A percentile compares a stretch with the other conserved stretches of the same genome.
Conservation (phyloP, 2,888 invertebrate genomes). For the Hemistola chrysoprasaria region DNA sequence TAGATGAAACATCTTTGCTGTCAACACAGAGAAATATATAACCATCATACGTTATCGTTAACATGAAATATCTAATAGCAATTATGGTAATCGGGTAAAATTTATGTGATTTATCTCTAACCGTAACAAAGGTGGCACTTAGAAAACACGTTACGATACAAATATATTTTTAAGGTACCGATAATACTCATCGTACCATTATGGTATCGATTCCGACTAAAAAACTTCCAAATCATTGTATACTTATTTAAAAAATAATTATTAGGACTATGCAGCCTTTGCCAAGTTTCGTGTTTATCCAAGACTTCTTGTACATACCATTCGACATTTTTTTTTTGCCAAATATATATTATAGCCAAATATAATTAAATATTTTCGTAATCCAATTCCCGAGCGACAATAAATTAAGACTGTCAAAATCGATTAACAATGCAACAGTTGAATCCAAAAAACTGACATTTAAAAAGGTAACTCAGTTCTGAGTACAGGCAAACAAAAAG, state of each 20-base stretch:
- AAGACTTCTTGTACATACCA: too few species aligned
- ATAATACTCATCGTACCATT: too few species aligned
- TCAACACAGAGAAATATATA: conserved; percentile 38
- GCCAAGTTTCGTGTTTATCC: too few species aligned
- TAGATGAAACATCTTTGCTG: conserved; percentile 29
- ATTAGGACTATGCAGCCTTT: too few species aligned
- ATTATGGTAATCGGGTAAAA: conserved; percentile 44
- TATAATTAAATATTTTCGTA: too few species aligned
- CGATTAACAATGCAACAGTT: conserved; percentile 36
- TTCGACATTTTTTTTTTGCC: too few species aligned
- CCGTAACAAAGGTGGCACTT: conserved; percentile 38
- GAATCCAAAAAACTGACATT: conserved; percentile 47
- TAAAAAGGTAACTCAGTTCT: conserved; percentile 37
- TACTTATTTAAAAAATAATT: too few species aligned
- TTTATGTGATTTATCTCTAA: conserved; percentile 41
- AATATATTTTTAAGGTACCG: neutral
- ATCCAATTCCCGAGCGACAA: conserved; percentile 15
- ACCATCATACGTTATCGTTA: conserved; percentile 40
- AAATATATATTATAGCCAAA: too few species aligned
- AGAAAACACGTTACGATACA: conserved; percentile 20
- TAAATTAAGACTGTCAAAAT: conserved; percentile 35
- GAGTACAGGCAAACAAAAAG: conserved; percentile 53
- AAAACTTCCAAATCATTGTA: too few species aligned
- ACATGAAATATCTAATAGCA: conserved; percentile 42
- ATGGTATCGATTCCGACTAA: too few species aligned